Base-by-base conservation (phyloP, 92 coral and sea anemone species). In the Meandrina meandrites region DNA sequence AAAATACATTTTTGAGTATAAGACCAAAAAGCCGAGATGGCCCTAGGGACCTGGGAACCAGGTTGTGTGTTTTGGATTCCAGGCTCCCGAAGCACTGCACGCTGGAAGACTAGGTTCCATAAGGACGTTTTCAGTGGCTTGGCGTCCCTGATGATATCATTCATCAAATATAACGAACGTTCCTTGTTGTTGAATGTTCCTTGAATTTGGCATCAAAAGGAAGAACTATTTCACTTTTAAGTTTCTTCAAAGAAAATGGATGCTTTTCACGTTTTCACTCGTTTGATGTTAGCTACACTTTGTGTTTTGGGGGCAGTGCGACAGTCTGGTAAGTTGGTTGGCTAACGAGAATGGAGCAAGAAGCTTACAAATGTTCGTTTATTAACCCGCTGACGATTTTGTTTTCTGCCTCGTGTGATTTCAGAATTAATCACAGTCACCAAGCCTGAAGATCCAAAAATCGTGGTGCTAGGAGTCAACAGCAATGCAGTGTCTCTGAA, bases 61-160 rank as follows among this genome's bases (percentile, higher is more conserved):
- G n/a, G n/a, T n/a, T n/a, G n/a, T n/a, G n/a, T n/a, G n/a, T n/a
- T n/a, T 40, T 40, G 45, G 45, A 40, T 40, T 40, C 45, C 45
- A 40, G 45, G 45, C 45, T 40, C 6, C 45, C 45, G 45, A 6
- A 40, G 45, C 45, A n/a, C 45, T 40, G 45, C 45, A 2, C 45
- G 45, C n/a, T 40, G 45, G 6, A 6, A 40, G 45, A 40, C 45
- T 40, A 40, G 45, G 45, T 40, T 40, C 45, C 2, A 40, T 40
- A 40, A 40, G 45, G 6, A 40, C 45, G 45, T 40, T 40, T 40
- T 6, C 45, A 2, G 45, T 40, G 3, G 45, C 45, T 81, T 81
- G 75, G 84, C 76, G 84, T 81, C 72, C 28, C 60, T 42, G 11
- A 12, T 48, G 53, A 87, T 87, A 84, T 87, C 84, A 81, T 81